phyloP scores from a whole-genome alignment of 2,113 vertebrate genomes.

The Dermatemys mawii region DNA sequence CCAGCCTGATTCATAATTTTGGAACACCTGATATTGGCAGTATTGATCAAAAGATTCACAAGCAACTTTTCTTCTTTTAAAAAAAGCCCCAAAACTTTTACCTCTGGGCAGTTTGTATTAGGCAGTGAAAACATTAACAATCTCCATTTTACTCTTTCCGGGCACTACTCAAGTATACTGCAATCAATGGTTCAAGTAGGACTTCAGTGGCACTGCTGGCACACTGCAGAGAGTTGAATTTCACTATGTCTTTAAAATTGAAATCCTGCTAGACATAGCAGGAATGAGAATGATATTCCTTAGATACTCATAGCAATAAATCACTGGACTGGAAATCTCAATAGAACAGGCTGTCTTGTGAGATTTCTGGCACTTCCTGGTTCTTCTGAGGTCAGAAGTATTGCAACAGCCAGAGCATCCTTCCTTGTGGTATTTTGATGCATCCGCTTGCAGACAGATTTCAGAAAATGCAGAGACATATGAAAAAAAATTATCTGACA shows the following conservation, averaged over 20 bases:
- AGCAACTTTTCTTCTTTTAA: neutral
- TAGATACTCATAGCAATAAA: neutral
- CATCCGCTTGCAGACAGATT: fast-evolving
- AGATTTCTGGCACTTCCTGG: fast-evolving
- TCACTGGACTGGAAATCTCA: constrained; percentile 26
- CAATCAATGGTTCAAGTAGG: neutral
- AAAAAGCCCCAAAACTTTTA: neutral
- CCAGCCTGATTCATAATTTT: neutral
- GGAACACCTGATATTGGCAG: neutral
- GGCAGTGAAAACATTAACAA: neutral
- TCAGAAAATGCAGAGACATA: neutral
- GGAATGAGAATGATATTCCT: fast-evolving
- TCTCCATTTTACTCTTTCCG: neutral
- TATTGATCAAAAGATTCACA: neutral
- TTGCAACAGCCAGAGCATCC: neutral
- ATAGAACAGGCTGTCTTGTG: neutral
- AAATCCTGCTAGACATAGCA: neutral
- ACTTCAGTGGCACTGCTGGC: fast-evolving
- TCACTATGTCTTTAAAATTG: neutral
- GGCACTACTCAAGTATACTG: neutral
- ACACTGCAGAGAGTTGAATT: neutral
- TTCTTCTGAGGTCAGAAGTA: constrained; percentile 7
- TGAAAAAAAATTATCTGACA: neutral
- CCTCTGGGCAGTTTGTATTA: neutral
- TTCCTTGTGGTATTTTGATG: neutral